Conservation (phyloP, 1,140 invertebrate genomes). For the Drosophila sucinea region DNA sequence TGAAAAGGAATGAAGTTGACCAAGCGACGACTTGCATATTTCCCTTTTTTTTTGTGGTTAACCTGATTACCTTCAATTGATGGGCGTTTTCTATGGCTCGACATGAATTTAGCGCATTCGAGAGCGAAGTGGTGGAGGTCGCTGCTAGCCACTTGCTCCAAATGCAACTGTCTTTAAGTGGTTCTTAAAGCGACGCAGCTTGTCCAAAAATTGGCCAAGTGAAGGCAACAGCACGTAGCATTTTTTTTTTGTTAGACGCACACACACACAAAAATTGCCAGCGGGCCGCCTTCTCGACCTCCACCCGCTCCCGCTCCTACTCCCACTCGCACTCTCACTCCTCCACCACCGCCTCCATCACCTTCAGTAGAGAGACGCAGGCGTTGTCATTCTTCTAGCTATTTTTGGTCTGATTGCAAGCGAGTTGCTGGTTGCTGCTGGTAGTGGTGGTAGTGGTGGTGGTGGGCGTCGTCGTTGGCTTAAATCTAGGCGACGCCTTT, state of each 20-base stretch:
- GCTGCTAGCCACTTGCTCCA: conserved; percentile 1
- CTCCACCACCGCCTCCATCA: conserved; percentile 2
- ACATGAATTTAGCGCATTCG: neutral
- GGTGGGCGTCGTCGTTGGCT: conserved; percentile 28
- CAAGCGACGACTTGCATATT: no score
- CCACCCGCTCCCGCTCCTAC: neutral
- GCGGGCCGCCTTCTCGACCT: neutral
- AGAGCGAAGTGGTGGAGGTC: conserved; percentile 3
- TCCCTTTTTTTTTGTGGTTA: neutral
- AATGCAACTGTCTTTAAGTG: conserved; percentile 26
- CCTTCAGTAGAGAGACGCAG: neutral
- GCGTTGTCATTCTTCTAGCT: conserved; percentile 25
- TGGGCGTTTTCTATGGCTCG: neutral
- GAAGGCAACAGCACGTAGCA: conserved; percentile 67
- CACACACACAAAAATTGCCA: conserved; percentile 13
- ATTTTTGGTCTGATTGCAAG: conserved; percentile 38
- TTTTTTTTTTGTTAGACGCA: neutral
- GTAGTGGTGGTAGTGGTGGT: conserved; percentile 2
- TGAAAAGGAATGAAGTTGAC: no score
- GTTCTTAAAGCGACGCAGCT: conserved; percentile 25
- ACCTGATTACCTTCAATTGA: conserved; percentile 6
- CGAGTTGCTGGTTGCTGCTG: neutral
- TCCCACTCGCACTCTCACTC: neutral
- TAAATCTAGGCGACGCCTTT: conserved; percentile 41
- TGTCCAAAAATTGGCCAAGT: conserved; percentile 69